phyloP scores from a whole-genome alignment of 2,888 invertebrate species.

The Ophioninae sp. region DNA sequence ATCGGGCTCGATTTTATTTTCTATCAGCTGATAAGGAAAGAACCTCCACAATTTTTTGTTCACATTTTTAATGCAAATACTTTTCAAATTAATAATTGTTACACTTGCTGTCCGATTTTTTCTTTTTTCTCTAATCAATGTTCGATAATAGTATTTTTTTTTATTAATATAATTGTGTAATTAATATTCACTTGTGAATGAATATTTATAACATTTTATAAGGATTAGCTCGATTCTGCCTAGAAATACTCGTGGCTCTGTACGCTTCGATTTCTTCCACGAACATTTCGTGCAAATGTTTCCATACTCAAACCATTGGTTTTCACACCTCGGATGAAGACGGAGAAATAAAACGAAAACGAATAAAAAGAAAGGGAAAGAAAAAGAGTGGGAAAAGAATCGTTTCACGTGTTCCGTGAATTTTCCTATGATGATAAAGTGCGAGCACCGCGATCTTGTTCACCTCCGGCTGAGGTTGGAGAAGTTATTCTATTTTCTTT shows the following conservation, averaged over 20 bases:
- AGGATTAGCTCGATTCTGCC: not conserved
- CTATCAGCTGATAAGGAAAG: not conserved
- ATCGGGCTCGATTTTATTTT: not conserved
- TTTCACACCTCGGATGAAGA: slow-evolving; percentile 57
- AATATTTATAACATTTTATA: not conserved
- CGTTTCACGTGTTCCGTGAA: slow-evolving; percentile 45
- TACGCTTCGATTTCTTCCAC: slow-evolving; percentile 5
- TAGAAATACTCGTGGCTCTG: not conserved
- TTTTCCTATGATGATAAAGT: slow-evolving; percentile 59
- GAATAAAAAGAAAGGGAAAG: not conserved
- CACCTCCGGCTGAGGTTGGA: slow-evolving; percentile 44
- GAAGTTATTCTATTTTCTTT: slow-evolving; percentile 17
- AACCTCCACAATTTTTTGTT: too few relatives aligned
- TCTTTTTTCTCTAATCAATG: too few relatives aligned
- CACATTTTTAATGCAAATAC: not conserved
- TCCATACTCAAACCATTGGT: slow-evolving; percentile 58
- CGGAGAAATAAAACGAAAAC: not conserved
- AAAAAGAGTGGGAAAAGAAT: slow-evolving; percentile 45
- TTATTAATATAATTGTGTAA: not conserved
- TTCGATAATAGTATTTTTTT: too few relatives aligned
- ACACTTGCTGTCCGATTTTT: too few relatives aligned
- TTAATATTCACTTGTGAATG: not conserved
- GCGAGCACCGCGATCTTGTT: slow-evolving; percentile 31
- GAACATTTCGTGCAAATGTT: slow-evolving; percentile 56
- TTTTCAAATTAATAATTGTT: not conserved